phyloP scores from a whole-genome alignment of 1,140 invertebrate species.

The Drosophila aff. region DNA sequence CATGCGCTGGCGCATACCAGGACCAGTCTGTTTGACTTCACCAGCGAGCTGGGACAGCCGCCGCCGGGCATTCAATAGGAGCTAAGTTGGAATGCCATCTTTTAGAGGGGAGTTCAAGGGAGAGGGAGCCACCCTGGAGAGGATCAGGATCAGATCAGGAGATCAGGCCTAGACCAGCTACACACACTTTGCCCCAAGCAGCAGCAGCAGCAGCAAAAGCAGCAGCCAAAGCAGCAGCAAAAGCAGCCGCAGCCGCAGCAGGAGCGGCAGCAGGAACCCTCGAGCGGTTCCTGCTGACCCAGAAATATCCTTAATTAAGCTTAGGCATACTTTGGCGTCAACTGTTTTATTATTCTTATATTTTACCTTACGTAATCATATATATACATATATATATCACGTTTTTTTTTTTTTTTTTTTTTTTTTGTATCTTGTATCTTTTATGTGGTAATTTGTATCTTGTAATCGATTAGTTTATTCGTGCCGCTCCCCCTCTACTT shows the following conservation, averaged over 20 bases:
- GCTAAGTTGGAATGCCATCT: slow-evolving; percentile 84
- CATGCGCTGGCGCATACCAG: slow-evolving; percentile 69
- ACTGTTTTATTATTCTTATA: slow-evolving; percentile 47
- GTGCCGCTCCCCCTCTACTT: slow-evolving; percentile 64
- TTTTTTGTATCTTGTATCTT: slow-evolving; percentile 18
- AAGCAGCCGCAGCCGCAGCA: background rate
- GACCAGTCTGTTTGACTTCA: slow-evolving; percentile 81
- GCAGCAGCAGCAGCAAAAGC: background rate
- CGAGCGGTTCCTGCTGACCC: slow-evolving; percentile 2
- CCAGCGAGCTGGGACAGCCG: slow-evolving; percentile 83
- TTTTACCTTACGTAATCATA: slow-evolving; percentile 25
- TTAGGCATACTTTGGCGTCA: slow-evolving; percentile 49
- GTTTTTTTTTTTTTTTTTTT: slow-evolving; percentile 28
- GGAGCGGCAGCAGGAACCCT: background rate
- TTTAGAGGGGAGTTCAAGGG: slow-evolving; percentile 57
- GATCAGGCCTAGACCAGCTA: slow-evolving; percentile 59
- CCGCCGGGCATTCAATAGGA: slow-evolving; percentile 85
- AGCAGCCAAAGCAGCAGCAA: background rate
- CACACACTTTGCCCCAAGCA: slow-evolving; percentile 70
- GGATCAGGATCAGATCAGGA: background rate
- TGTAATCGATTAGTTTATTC: slow-evolving; percentile 40
- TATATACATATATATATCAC: background rate
- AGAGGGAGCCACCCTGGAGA: slow-evolving; percentile 21
- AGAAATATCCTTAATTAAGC: slow-evolving; percentile 38
- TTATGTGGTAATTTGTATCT: slow-evolving; percentile 10